Evolutionary conservation across 2,797 vertebrate genomes (phyloP).

Genomic region (Gila robusta): DNA sequence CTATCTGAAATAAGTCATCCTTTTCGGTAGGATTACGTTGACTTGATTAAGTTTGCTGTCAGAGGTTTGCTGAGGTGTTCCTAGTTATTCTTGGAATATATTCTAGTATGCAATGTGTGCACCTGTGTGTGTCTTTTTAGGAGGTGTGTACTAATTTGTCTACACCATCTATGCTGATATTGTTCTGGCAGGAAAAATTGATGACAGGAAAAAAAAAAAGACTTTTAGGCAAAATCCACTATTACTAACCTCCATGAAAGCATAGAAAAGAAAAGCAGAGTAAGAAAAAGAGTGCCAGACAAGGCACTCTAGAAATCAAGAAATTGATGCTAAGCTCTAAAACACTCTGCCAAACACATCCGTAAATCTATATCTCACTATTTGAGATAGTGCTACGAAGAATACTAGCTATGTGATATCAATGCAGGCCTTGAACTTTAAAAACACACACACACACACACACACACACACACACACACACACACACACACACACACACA

Average conservation of each 20-base stretch:
- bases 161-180: background rate
- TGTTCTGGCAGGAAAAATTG: background rate
- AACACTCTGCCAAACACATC: conserved; percentile 40
- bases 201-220: conserved; percentile 5
- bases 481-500: background rate
- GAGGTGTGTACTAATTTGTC: background rate
- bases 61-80: conserved; percentile 9
- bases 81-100: background rate
- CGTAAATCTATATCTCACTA: conserved; percentile 24
- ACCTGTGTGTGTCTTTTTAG: conserved; percentile 16
- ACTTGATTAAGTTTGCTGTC: conserved; percentile 8
- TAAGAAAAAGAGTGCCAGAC: background rate
- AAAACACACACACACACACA: background rate
- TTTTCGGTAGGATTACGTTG: conserved; percentile 16
- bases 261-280: background rate
- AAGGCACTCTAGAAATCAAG: background rate
- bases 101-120: conserved; percentile 19
- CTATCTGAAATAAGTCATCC: background rate
- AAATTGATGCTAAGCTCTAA: conserved; percentile 23
- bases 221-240: conserved; percentile 1
- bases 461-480: background rate
- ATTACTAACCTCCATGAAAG: background rate
- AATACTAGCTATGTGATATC: conserved; percentile 30
- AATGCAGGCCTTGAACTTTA: conserved; percentile 26
- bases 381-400: conserved; percentile 43